These are phyloP conservation scores for Scaptomyza parva DNA, from an alignment of 2,888 invertebrate genomes.

Conservation along the genomic window DNA sequence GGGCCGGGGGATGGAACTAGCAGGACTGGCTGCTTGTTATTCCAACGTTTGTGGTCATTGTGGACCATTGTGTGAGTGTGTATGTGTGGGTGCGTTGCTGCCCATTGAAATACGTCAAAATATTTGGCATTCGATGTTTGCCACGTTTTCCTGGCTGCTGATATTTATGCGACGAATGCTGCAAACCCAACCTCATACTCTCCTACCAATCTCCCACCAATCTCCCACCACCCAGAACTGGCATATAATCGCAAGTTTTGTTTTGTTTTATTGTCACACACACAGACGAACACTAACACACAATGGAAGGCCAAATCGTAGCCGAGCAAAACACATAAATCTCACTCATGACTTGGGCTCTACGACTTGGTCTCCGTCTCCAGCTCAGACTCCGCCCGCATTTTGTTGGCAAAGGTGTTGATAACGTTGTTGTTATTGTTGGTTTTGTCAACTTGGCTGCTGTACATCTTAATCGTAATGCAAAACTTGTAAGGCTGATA, in stretches of 20 bases:
- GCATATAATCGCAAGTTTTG: slow-evolving; percentile 79
- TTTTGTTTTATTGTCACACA: slow-evolving; percentile 77
- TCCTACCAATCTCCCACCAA: too few relatives aligned
- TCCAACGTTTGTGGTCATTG: slow-evolving; percentile 71
- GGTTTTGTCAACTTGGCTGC: slow-evolving; percentile 34
- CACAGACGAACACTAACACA: slow-evolving; percentile 6
- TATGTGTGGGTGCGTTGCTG: slow-evolving; percentile 17
- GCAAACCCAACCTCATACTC: slow-evolving; percentile 1
- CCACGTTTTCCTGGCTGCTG: slow-evolving; percentile 59
- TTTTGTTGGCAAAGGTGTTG: slow-evolving; percentile 68
- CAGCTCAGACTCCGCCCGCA: slow-evolving; percentile 21
- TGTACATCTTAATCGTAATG: slow-evolving; percentile 81
- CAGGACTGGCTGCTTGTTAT: slow-evolving; percentile 57
- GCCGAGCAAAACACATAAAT: slow-evolving; percentile 80
- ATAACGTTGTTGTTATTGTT: slow-evolving; percentile 62
- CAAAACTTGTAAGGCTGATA: slow-evolving; percentile 79
- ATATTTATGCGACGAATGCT: slow-evolving; percentile 56
- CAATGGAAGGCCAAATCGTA: slow-evolving; percentile 57
- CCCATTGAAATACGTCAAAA: slow-evolving; percentile 77
- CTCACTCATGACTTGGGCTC: slow-evolving; percentile 73
- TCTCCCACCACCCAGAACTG: slow-evolving; percentile 37
- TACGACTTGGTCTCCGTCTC: slow-evolving; percentile 7
- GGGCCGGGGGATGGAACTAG: not conserved
- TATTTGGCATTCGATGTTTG: slow-evolving; percentile 81
- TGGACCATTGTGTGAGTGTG: slow-evolving; percentile 61